Conservation (phyloP, 2,113 vertebrate species). For the Dasypus novemcinctus region DNA sequence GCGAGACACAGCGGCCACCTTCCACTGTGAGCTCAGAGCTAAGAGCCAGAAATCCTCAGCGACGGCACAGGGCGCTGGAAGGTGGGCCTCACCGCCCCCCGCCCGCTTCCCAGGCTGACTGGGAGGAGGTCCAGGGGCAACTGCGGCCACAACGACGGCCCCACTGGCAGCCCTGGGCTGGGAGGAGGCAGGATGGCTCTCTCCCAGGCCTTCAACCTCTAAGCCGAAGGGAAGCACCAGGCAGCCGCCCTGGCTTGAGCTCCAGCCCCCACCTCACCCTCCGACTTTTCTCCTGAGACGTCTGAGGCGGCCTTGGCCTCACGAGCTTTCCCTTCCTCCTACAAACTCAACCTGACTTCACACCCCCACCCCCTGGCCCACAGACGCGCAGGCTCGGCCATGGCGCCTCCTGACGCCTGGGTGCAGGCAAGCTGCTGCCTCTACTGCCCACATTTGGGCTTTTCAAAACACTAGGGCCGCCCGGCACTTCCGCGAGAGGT, state of each 20-base stretch:
- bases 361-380: too few species aligned
- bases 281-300: neutral
- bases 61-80: too few species aligned
- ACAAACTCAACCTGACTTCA: neutral
- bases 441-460: neutral
- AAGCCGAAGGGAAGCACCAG: neutral
- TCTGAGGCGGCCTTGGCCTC: neutral
- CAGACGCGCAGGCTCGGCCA: too few species aligned
- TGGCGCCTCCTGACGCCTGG: too few species aligned
- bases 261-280: neutral
- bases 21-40: too few species aligned
- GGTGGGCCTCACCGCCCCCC: too few species aligned
- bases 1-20: too few species aligned
- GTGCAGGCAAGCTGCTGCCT: neutral
- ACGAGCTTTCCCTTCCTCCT: neutral
- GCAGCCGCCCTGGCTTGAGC: neutral
- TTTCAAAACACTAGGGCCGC: neutral
- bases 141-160: neutral
- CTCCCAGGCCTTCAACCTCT: neutral
- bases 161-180: rapidly evolving
- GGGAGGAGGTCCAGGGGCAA: neutral
- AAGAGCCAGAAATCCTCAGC: too few species aligned
- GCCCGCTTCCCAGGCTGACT: neutral
- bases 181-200: neutral
- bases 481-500: neutral